Percentiles rank a stretch among this genome's conserved stretches.
These are phyloP conservation scores for Catostomus latipinnis DNA, from an alignment of 2,797 vertebrate genomes.

Conservation along the genomic window DNA sequence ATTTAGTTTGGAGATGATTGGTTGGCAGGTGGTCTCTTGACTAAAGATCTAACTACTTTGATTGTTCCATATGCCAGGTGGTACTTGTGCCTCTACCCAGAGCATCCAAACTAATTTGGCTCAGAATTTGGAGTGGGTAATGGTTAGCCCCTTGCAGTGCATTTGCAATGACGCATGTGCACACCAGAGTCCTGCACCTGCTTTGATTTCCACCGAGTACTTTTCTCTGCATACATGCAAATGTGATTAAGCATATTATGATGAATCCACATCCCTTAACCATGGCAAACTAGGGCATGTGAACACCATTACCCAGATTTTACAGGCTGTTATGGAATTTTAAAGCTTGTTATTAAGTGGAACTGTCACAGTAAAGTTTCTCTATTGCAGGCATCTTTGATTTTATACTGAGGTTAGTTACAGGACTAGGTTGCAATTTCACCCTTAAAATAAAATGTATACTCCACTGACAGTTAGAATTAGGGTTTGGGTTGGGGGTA, in stretches of 20 bases:
- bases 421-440: too few relatives aligned
- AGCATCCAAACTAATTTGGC: constrained; percentile 53
- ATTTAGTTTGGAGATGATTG: constrained; percentile 12
- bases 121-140: constrained; percentile 56
- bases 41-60: constrained; percentile 36
- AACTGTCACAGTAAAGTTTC: not conserved
- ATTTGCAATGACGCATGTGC: not conserved
- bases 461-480: too few relatives aligned
- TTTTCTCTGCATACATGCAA: constrained; percentile 53
- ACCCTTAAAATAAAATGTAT: too few relatives aligned
- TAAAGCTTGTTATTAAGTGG: not conserved
- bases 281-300: constrained; percentile 6
- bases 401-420: too few relatives aligned
- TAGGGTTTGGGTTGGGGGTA: too few relatives aligned
- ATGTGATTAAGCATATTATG: constrained; percentile 57
- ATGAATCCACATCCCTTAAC: constrained; percentile 19
- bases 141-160: constrained; percentile 45
- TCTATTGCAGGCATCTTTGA: too few relatives aligned
- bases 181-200: constrained; percentile 45
- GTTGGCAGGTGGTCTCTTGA: constrained; percentile 46
- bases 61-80: constrained; percentile 52
- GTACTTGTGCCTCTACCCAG: constrained; percentile 39
- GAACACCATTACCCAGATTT: constrained; percentile 12
- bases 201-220: constrained; percentile 40
- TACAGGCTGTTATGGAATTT: constrained; percentile 23